Evolutionary conservation across 1,140 invertebrate species (phyloP), one percentile per base, ranked within the genome.

Genomic region (Papilio xuthus): DNA sequence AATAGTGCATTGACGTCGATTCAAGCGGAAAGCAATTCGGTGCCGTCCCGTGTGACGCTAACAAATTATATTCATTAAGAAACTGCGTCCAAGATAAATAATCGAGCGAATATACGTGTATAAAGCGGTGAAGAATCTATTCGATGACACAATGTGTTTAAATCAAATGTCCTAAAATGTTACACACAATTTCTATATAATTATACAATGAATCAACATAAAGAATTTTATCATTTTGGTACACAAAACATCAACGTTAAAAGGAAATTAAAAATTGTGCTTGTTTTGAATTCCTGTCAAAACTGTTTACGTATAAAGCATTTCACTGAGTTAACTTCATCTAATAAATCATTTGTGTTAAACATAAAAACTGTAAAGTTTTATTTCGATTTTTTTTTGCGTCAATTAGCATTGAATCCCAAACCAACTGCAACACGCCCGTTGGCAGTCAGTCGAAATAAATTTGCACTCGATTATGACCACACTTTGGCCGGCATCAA

Each of bases 321-420:
- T 37, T 37, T 37, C 32, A 37, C 7, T 37, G 7, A 37, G 32
- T 37, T 37, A 6, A 37, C 32, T 37, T 37, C 32, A 37, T 47
- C 15, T 15, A 47, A 2, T 26, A 12, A 8, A 23, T 60, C 23
- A 26, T 63, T 63, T 4, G 23, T 3, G 10, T 26, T 28, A 63
- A 63, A 10, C 28, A 23, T 12, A 63, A 63, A 63, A 63, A 28
- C 26, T 18, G 23, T 26, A 60, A 67, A 67, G 13, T 67, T 67
- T 67, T 28, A 23, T 32, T 28, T 67, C 26, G 18, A 23, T 15
- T 9, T 84, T 85, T 84, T 79, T 83, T 84, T 78, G 28, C 44
- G 81, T 86, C 82, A 84, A 85, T 84, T 82, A 85, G 79, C 80
- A 80, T 85, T 79, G 78, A 81, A 86, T 83, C 37, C 75, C 75